These are phyloP conservation scores for Listronotus bonariensis DNA, from an alignment of 1,140 invertebrate species.

Conservation along the genomic window DNA sequence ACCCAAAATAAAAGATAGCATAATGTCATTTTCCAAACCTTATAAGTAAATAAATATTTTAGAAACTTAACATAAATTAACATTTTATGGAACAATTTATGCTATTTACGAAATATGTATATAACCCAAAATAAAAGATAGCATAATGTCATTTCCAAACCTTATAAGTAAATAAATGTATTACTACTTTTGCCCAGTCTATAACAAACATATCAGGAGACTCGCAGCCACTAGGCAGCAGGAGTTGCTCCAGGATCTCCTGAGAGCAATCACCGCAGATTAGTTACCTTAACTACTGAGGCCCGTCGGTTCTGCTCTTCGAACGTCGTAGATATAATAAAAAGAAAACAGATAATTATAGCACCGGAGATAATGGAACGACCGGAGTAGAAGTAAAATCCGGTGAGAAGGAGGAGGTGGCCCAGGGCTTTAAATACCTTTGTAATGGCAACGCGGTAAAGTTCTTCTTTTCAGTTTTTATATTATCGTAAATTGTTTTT, in stretches of 20 bases:
- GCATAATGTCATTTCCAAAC: too few relatives aligned
- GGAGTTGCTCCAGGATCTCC: constrained; percentile 36
- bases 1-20: too few relatives aligned
- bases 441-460: not conserved
- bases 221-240: constrained; percentile 7
- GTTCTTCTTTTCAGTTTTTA: not conserved
- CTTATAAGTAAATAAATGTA: too few relatives aligned
- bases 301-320: constrained; percentile 20
- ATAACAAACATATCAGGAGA: not conserved
- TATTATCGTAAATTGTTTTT: constrained; percentile 3
- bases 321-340: constrained; percentile 39
- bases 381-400: constrained; percentile 26
- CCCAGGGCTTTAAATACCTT: constrained; percentile 20
- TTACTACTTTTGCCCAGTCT: constrained; percentile 2
- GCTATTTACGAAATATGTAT: too few relatives aligned
- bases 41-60: too few relatives aligned
- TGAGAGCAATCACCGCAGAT: constrained; percentile 46
- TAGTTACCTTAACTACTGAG: constrained; percentile 42
- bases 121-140: too few relatives aligned
- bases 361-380: constrained; percentile 26
- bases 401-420: constrained; percentile 15
- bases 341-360: constrained; percentile 50
- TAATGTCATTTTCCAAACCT: too few relatives aligned
- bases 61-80: too few relatives aligned
- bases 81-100: too few relatives aligned